phyloP scores from a whole-genome alignment of 2,113 vertebrate genomes.

The Tamias sibiricus region DNA sequence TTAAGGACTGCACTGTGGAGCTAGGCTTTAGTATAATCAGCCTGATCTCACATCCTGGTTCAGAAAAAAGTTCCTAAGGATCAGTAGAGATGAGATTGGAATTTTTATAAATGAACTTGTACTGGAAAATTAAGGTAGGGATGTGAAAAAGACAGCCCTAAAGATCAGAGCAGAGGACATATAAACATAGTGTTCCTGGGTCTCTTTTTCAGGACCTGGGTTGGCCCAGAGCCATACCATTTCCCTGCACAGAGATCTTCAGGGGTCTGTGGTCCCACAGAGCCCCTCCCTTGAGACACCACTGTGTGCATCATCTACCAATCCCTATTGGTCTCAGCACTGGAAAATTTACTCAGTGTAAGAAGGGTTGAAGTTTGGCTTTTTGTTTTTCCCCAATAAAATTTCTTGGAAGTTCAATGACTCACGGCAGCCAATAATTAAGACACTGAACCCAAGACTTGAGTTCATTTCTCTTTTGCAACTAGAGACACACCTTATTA shows the following conservation, averaged over 20 bases:
- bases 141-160: neutral
- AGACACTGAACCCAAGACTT: neutral
- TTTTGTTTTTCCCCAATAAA: neutral
- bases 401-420: neutral
- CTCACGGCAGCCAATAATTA: neutral
- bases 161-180: neutral
- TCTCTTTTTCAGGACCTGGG: neutral
- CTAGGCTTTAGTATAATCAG: neutral
- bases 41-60: neutral
- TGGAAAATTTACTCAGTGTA: neutral
- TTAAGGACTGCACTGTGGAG: neutral
- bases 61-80: neutral
- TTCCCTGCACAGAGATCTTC: neutral
- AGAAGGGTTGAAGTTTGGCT: neutral
- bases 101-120: neutral
- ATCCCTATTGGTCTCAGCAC: neutral
- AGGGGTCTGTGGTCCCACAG: neutral
- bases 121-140: neutral
- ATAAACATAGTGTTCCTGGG: fast-evolving
- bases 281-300: neutral
- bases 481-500: too few species aligned
- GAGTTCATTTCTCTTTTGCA: neutral
- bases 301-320: neutral
- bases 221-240: neutral
- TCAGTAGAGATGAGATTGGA: neutral